These are phyloP conservation scores for Drosophila stalkeri DNA, from an alignment of 2,888 invertebrate genomes.

Conservation along the genomic window DNA sequence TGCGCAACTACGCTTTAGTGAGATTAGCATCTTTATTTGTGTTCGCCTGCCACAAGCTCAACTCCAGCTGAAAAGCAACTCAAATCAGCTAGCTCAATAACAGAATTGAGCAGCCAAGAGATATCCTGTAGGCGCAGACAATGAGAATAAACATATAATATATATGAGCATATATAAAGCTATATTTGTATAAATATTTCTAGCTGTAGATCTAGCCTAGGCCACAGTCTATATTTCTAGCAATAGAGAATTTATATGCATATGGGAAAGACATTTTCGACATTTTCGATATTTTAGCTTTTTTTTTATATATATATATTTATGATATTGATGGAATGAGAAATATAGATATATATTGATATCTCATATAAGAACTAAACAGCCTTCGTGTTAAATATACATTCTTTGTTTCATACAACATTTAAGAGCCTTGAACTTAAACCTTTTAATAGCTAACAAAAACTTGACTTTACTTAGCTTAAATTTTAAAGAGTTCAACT, in stretches of 20 bases:
- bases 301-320: no score
- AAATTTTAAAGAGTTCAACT: background rate
- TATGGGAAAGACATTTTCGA: no score
- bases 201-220: background rate
- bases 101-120: background rate
- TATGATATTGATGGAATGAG: no score
- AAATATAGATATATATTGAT: background rate
- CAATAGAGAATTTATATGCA: no score
- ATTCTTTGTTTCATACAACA: background rate
- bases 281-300: no score
- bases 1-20: slow-evolving; percentile 62
- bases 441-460: background rate
- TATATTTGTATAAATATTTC: no score
- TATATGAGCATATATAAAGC: no score
- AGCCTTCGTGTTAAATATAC: background rate
- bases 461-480: background rate
- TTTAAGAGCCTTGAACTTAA: background rate
- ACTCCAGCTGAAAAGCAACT: slow-evolving; percentile 28
- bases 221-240: no score
- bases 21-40: slow-evolving; percentile 81
- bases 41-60: slow-evolving; percentile 74
- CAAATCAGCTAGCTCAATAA: background rate
- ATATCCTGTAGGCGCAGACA: slow-evolving; percentile 17
- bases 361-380: background rate
- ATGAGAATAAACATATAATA: no score